These are phyloP conservation scores for Styela plicata DNA, from an alignment of 23 tunicate genomes.

Conservation along the genomic window DNA sequence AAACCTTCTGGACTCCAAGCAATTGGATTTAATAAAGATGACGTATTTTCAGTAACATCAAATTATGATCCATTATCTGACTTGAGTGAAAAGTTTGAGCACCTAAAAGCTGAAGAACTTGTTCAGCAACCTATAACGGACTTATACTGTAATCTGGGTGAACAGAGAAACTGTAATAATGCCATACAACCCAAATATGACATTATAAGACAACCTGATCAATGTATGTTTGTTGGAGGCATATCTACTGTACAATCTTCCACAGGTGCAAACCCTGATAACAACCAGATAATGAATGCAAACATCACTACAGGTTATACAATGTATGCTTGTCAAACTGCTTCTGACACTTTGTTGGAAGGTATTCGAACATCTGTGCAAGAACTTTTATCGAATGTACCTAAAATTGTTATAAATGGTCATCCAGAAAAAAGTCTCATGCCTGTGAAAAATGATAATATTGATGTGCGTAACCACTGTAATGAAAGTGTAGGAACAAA, in stretches of 20 bases:
- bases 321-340: not conserved
- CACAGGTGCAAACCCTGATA: not conserved
- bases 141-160: not conserved
- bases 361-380: constrained; percentile 2
- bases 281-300: not conserved
- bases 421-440: not conserved
- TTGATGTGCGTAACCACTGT: not conserved
- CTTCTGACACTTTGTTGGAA: not conserved
- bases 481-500: not conserved
- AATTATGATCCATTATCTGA: not conserved
- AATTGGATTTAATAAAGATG: not conserved
- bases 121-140: not conserved
- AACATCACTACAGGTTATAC: not conserved
- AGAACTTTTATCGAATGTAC: not conserved
- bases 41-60: not conserved
- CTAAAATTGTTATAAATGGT: not conserved
- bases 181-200: not conserved
- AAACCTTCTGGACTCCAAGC: not conserved
- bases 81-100: not conserved
- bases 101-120: not conserved
- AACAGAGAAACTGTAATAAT: no score
- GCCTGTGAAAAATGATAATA: not conserved
- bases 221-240: not conserved
- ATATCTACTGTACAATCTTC: not conserved
- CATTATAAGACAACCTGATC: not conserved